These are phyloP conservation scores for Tetrapedia diversipes DNA, from an alignment of 2,888 invertebrate genomes.

Conservation along the genomic window DNA sequence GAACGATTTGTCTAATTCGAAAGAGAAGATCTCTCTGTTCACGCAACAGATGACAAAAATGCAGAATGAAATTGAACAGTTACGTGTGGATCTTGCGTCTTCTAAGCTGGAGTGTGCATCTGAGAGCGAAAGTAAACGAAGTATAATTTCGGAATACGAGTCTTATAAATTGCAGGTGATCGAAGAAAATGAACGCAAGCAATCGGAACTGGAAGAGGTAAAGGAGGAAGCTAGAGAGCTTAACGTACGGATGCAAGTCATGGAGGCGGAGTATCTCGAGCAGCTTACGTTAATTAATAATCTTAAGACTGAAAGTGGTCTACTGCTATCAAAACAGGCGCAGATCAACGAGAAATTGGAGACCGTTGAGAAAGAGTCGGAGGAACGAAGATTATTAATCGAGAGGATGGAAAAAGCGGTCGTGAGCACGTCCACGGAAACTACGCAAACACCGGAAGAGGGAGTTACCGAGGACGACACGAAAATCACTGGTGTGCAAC, in stretches of 20 bases:
- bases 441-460: slow-evolving; percentile 46
- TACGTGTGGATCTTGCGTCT: slow-evolving; percentile 40
- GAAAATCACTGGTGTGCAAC: slow-evolving; percentile 29
- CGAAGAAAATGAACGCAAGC: slow-evolving; percentile 64
- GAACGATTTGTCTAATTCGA: slow-evolving; percentile 56
- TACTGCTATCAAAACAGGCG: slow-evolving; percentile 77
- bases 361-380: slow-evolving; percentile 76
- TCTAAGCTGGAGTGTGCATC: slow-evolving; percentile 19
- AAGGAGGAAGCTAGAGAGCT: slow-evolving; percentile 80
- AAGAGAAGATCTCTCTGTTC: slow-evolving; percentile 62
- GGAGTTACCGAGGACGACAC: slow-evolving; percentile 40
- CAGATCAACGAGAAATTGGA: slow-evolving; percentile 82
- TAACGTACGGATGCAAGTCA: slow-evolving; percentile 79
- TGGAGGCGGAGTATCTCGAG: slow-evolving; percentile 78
- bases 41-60: slow-evolving; percentile 64
- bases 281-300: slow-evolving; percentile 77
- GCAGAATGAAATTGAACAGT: slow-evolving; percentile 65
- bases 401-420: slow-evolving; percentile 71
- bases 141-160: slow-evolving; percentile 60
- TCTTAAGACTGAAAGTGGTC: slow-evolving; percentile 75
- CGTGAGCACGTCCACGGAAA: slow-evolving; percentile 21
- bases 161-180: slow-evolving; percentile 45
- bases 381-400: slow-evolving; percentile 72
- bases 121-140: slow-evolving; percentile 57
- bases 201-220: slow-evolving; percentile 74